Percentiles rank a stretch among this genome's conserved stretches.
phyloP scores from a whole-genome alignment of 1,140 invertebrate species.

The Ceratosolen solmsi region DNA sequence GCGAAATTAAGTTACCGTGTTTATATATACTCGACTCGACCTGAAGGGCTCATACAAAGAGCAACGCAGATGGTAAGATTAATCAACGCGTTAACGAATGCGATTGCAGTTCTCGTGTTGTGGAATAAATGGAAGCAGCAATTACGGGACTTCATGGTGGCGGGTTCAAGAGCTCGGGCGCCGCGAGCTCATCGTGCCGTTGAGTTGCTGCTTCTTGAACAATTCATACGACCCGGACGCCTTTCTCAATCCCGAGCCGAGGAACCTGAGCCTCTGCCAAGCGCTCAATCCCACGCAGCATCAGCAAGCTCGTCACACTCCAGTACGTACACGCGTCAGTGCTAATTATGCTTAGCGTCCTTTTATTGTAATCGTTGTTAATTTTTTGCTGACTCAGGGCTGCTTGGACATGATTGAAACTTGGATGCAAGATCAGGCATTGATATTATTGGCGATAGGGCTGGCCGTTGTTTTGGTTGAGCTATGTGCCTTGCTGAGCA shows the following conservation, averaged over 20 bases:
- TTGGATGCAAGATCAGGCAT: constrained; percentile 85
- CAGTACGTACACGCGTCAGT: constrained; percentile 70
- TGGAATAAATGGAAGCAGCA: constrained; percentile 83
- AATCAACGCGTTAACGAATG: not conserved
- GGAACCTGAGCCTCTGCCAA: constrained; percentile 83
- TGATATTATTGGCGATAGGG: constrained; percentile 80
- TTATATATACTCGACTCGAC: too few relatives aligned
- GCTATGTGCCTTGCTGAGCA: constrained; percentile 80
- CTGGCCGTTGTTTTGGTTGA: constrained; percentile 80
- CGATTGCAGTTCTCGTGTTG: constrained; percentile 83
- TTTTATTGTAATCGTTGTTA: too few relatives aligned
- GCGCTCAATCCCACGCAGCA: constrained; percentile 76
- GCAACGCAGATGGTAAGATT: not conserved
- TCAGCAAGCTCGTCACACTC: constrained; percentile 77
- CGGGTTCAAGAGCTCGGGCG: constrained; percentile 82
- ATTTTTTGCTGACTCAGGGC: constrained; percentile 72
- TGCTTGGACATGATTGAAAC: constrained; percentile 81
- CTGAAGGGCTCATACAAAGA: too few relatives aligned
- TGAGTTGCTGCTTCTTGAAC: constrained; percentile 84
- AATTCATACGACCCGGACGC: constrained; percentile 76
- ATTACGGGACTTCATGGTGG: constrained; percentile 89
- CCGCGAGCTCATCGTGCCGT: constrained; percentile 81
- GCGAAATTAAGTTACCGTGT: too few relatives aligned
- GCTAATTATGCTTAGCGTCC: too few relatives aligned
- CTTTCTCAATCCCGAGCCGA: constrained; percentile 84